These are phyloP conservation scores for Lasioglossum leucozonium DNA, from an alignment of 2,888 invertebrate genomes.

Conservation along the genomic window DNA sequence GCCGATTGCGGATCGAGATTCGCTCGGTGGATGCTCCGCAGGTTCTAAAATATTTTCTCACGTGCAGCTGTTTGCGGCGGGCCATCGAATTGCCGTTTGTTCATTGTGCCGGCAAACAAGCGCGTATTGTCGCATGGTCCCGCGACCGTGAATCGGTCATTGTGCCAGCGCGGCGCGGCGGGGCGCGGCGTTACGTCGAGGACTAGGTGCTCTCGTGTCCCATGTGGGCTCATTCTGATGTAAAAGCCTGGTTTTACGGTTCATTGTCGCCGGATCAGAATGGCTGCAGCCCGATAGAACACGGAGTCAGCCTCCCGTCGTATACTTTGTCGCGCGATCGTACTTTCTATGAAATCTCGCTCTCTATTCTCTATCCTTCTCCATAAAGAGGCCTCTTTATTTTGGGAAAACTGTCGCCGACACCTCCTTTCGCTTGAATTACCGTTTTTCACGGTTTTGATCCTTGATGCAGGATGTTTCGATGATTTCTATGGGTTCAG, in stretches of 20 bases:
- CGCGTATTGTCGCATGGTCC: constrained; percentile 67
- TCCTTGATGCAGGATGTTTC: too few relatives aligned
- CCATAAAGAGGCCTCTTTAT: background rate
- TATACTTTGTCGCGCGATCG: background rate
- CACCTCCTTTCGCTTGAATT: too few relatives aligned
- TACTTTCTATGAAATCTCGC: background rate
- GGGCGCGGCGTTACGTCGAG: constrained; percentile 51
- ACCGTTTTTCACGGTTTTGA: background rate
- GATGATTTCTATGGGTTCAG: too few relatives aligned
- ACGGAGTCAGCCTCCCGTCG: background rate
- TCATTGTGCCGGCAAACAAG: constrained; percentile 70
- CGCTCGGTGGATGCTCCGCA: constrained; percentile 7
- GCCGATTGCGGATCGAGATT: background rate
- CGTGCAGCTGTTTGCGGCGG: constrained; percentile 52
- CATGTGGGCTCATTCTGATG: constrained; percentile 79
- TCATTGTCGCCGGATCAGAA: constrained; percentile 58
- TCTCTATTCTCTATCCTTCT: background rate
- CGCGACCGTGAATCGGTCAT: constrained; percentile 71
- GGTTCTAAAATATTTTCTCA: constrained; percentile 68
- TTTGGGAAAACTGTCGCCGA: background rate
- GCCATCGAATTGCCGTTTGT: constrained; percentile 65
- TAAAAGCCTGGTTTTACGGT: constrained; percentile 61
- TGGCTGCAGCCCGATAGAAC: constrained; percentile 25
- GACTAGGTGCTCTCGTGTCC: constrained; percentile 64
- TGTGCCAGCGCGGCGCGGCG: constrained; percentile 60